A percentile compares a stretch with the other conserved stretches of the same genome.
phyloP scores from a whole-genome alignment of 2,113 vertebrate species.

The Oostethus manadensis region DNA sequence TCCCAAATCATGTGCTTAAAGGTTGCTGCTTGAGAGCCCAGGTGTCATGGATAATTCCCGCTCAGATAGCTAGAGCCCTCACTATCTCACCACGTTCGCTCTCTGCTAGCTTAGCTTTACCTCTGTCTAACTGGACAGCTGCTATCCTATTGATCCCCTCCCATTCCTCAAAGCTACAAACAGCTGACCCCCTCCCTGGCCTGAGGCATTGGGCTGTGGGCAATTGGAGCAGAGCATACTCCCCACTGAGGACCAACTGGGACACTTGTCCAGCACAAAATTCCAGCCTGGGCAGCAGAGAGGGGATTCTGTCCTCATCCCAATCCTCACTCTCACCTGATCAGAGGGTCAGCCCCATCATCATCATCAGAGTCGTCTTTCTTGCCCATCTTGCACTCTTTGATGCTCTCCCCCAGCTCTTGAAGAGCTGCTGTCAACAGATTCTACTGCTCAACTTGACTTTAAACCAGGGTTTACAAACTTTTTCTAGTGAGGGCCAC shows the following conservation, averaged over 20 bases:
- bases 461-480: constrained; percentile 8
- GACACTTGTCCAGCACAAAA: constrained; percentile 76
- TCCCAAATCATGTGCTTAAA: constrained; percentile 65
- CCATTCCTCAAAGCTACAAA: constrained; percentile 14
- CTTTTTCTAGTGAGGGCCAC: not conserved
- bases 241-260: constrained; percentile 72
- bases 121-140: constrained; percentile 60
- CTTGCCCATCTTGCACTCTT: constrained; percentile 53
- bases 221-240: constrained; percentile 47
- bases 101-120: constrained; percentile 61
- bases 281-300: constrained; percentile 73
- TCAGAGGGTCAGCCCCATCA: constrained; percentile 69
- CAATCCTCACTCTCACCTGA: constrained; percentile 54
- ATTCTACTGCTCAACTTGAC: constrained; percentile 58
- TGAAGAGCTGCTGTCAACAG: constrained; percentile 60
- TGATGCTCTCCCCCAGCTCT: constrained; percentile 38
- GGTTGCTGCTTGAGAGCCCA: constrained; percentile 64
- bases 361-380: constrained; percentile 37
- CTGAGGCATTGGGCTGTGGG: constrained; percentile 59
- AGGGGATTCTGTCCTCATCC: constrained; percentile 69
- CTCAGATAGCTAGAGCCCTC: constrained; percentile 57
- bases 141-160: constrained; percentile 58
- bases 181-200: constrained; percentile 22
- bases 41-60: constrained; percentile 70
- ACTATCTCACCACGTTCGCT: constrained; percentile 54